Evolutionary conservation across 2,888 invertebrate genomes (phyloP).

Genomic region (Euproctis similis): DNA sequence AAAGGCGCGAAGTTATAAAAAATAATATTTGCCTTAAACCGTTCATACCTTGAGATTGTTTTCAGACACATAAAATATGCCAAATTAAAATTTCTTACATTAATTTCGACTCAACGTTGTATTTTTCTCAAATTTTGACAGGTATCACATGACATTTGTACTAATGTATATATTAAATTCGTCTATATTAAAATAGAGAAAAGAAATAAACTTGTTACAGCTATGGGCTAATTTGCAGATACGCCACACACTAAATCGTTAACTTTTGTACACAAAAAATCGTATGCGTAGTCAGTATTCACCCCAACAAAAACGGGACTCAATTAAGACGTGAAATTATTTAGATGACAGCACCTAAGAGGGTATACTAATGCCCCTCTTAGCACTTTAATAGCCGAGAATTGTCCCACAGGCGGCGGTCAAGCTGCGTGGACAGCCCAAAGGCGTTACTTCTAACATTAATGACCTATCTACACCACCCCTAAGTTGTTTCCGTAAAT

Average conservation of each 20-base stretch:
- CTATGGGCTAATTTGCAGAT: too few species aligned
- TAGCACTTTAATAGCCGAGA: conserved; percentile 73
- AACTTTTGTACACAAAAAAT: neutral
- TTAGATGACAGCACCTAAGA: conserved; percentile 61
- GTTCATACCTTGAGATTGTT: too few species aligned
- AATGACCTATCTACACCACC: conserved; percentile 50
- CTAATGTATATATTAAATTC: too few species aligned
- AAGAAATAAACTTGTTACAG: too few species aligned
- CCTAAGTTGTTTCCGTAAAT: conserved; percentile 69
- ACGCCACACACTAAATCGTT: neutral
- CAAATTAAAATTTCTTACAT: too few species aligned
- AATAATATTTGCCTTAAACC: too few species aligned
- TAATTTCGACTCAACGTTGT: too few species aligned
- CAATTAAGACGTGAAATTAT: conserved; percentile 71
- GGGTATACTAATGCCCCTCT: conserved; percentile 68
- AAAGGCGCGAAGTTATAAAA: too few species aligned
- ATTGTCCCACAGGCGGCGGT: conserved; percentile 51
- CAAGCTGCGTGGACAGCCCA: conserved; percentile 56
- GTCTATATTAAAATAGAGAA: too few species aligned
- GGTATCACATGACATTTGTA: too few species aligned
- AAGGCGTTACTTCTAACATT: conserved; percentile 62
- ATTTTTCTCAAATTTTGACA: too few species aligned
- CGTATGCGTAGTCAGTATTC: conserved; percentile 11
- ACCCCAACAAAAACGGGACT: conserved; percentile 40
- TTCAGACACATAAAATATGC: too few species aligned